Percentiles rank a stretch among this genome's conserved stretches.
These are phyloP conservation scores for Esox lucius DNA, from an alignment of 2,797 vertebrate genomes.

Conservation along the genomic window DNA sequence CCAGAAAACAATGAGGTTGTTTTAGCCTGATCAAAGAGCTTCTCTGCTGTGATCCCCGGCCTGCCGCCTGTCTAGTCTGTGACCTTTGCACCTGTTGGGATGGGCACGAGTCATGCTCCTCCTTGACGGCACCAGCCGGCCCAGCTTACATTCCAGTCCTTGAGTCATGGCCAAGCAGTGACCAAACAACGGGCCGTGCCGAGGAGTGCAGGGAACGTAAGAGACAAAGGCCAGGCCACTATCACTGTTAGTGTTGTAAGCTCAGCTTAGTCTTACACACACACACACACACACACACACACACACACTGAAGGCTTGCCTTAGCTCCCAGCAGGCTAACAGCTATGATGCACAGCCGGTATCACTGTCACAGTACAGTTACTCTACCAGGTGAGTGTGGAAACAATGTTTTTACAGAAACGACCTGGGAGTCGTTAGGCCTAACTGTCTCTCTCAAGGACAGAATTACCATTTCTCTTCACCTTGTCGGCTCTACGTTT, in stretches of 20 bases:
- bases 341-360: not conserved
- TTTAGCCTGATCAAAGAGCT: not conserved
- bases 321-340: not conserved
- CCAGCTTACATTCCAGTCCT: too few species aligned
- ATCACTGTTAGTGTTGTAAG: slow-evolving; percentile 40
- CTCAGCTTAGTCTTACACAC: slow-evolving; percentile 36
- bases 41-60: not conserved
- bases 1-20: not conserved
- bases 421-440: too few species aligned
- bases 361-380: not conserved
- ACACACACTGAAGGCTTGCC: not conserved
- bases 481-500: too few species aligned
- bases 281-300: slow-evolving; percentile 14
- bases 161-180: too few species aligned
- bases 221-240: slow-evolving; percentile 40
- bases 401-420: too few species aligned
- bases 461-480: too few species aligned
- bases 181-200: too few species aligned
- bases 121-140: too few species aligned
- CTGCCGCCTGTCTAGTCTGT: slow-evolving; percentile 18
- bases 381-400: too few species aligned
- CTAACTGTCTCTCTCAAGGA: too few species aligned
- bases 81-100: slow-evolving; percentile 68
- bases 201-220: not conserved
- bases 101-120: not conserved